phyloP scores from a whole-genome alignment of 2,797 vertebrate genomes.

The Cryptoprocta ferox region DNA sequence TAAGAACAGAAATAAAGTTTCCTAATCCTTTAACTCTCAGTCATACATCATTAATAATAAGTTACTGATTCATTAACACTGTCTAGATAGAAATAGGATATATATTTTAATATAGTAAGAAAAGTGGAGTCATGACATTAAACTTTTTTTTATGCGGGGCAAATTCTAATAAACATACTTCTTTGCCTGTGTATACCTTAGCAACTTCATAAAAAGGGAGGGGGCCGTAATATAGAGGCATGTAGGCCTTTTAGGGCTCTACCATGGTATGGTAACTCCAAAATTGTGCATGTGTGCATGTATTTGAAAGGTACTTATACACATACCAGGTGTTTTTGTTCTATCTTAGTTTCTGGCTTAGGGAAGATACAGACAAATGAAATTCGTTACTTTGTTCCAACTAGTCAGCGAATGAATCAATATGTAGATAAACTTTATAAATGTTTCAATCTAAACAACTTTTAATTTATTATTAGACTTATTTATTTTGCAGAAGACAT shows the following conservation, averaged over 20 bases:
- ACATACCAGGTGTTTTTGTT: neutral
- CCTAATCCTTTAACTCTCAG: neutral
- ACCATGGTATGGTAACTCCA: neutral
- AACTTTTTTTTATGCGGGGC: neutral
- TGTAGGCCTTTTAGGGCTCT: neutral
- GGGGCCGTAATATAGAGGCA: neutral
- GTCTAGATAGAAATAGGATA: neutral
- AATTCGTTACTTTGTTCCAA: slow-evolving; percentile 19
- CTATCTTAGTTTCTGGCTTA: slow-evolving; percentile 39
- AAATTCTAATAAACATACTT: slow-evolving; percentile 13
- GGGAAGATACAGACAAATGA: neutral
- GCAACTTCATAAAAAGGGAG: neutral
- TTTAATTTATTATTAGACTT: slow-evolving; percentile 6
- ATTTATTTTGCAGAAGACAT: slow-evolving; percentile 14
- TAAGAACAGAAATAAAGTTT: slow-evolving; percentile 38
- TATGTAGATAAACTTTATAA: neutral
- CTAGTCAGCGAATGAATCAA: neutral
- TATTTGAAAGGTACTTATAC: neutral
- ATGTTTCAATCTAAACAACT: slow-evolving; percentile 2
- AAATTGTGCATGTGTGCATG: neutral
- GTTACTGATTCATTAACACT: slow-evolving; percentile 21
- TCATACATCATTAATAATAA: neutral
- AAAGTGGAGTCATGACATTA: neutral
- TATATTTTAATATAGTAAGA: neutral
- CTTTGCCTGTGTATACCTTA: neutral